Evolutionary conservation across 2,797 vertebrate species (phyloP), one percentile per base, ranked within the genome.

Genomic region (Microctenopoma lineatum): DNA sequence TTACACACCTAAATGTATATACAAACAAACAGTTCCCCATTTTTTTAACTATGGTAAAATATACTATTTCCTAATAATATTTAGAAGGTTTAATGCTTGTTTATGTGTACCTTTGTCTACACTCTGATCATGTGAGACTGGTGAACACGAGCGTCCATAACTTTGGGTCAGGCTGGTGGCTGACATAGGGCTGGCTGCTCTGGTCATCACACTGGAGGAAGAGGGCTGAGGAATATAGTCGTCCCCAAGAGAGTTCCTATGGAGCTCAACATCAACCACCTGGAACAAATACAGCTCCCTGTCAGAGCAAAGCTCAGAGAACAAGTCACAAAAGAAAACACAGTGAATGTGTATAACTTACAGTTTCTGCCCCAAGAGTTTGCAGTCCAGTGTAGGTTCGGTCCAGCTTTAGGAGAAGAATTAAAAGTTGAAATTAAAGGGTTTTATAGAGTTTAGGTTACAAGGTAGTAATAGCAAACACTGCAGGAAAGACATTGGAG

Each of bases 181-280:
- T 75, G 89, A 75, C 85, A 89, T 59, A 85, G 96, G 67, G 89
- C 96, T 85, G 85, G 94, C 66, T 84, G 93, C 75, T 80, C 87
- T 81, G 44, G 73, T 81, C 66, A 80, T 77, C 79, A 75, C 84
- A 73, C 91, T 93, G 57, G 90, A 92, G 15, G 91, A 92, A 36
- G 85, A 87, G 21, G 90, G 83, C 62, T 90, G 88, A 55, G 90
- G 87, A 68, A 96, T 68, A 66, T 92, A 95, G 55, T 97, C 98
- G 34, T 97, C 96, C 0, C 94, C 95, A 7, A 99, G 93, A 51
- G 98, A 96, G 92, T 96, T 95, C 72, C 96, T 95, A 53, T 96
- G 96, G 2, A 99, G 95, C 80, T 99, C 98, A 83, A 99, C 97
- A 66, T 99, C 98, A 73, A 99, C 97, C 58, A 99, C 98, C 98